Conservation (phyloP, 2,113 vertebrate genomes). For the Scomber japonicus region DNA sequence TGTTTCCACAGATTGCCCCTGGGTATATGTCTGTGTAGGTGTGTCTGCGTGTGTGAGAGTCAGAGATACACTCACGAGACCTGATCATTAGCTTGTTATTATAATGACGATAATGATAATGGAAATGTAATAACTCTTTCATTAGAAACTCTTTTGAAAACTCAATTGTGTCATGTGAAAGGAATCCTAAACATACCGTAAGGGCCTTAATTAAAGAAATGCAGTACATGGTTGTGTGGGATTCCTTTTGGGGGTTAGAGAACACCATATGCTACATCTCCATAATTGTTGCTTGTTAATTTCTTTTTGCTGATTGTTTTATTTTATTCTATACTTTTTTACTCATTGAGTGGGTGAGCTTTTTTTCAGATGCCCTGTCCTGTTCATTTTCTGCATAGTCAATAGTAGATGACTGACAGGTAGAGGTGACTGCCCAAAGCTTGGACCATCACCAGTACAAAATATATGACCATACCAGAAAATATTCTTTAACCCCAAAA, state of each 20-base stretch:
- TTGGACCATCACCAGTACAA: not conserved
- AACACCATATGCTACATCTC: not conserved
- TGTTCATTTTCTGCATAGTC: no score
- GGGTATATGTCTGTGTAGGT: conserved; percentile 53
- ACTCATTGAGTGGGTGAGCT: not conserved
- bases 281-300: conserved; percentile 47
- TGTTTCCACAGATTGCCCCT: conserved; percentile 80
- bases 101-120: conserved; percentile 78
- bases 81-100: conserved; percentile 72
- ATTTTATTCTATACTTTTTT: not conserved
- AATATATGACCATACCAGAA: not conserved
- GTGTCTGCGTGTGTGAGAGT: conserved; percentile 48
- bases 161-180: conserved; percentile 60
- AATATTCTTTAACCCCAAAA: not conserved
- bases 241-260: conserved; percentile 11
- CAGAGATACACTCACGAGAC: conserved; percentile 59
- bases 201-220: conserved; percentile 62
- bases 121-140: conserved; percentile 75
- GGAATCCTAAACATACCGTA: conserved; percentile 71
- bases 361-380: not conserved
- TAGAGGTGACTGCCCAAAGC: no score
- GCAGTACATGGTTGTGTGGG: not conserved
- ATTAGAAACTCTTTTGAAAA: conserved; percentile 63
- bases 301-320: conserved; percentile 37
- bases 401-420: no score